Evolutionary conservation across 2,797 vertebrate species (phyloP).

Genomic region (Erithacus rubecula): DNA sequence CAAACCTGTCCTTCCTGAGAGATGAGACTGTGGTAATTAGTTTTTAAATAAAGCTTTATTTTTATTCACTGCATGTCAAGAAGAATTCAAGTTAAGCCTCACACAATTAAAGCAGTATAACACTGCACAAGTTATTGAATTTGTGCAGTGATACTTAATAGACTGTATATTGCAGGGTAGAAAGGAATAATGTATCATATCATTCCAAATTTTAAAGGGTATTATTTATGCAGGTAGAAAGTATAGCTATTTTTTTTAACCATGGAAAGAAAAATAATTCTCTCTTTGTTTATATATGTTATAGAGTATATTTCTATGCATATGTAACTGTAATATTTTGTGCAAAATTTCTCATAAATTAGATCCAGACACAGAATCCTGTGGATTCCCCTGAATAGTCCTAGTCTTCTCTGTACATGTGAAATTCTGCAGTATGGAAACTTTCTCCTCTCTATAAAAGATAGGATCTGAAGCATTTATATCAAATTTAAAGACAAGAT

Average conservation of each 20-base stretch:
- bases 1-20: background rate
- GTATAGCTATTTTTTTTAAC: background rate
- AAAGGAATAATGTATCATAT: background rate
- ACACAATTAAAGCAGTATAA: conserved; percentile 3
- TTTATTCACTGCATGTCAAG: background rate
- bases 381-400: background rate
- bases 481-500: background rate
- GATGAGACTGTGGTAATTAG: background rate
- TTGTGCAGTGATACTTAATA: background rate
- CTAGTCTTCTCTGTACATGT: background rate
- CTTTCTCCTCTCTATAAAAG: background rate
- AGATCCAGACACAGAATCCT: background rate
- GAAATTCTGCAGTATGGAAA: background rate
- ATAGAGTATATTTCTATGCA: background rate
- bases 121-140: background rate
- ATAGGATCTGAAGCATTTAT: background rate
- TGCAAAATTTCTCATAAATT: background rate
- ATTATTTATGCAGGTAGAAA: background rate
- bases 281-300: background rate
- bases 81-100: background rate
- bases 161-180: background rate
- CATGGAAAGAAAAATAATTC: background rate
- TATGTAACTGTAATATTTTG: background rate
- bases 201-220: background rate
- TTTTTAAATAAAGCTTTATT: background rate